A percentile compares a stretch with the other conserved stretches of the same genome.
Conservation (phyloP, 2,113 vertebrate genomes). For the Pipra filicauda region DNA sequence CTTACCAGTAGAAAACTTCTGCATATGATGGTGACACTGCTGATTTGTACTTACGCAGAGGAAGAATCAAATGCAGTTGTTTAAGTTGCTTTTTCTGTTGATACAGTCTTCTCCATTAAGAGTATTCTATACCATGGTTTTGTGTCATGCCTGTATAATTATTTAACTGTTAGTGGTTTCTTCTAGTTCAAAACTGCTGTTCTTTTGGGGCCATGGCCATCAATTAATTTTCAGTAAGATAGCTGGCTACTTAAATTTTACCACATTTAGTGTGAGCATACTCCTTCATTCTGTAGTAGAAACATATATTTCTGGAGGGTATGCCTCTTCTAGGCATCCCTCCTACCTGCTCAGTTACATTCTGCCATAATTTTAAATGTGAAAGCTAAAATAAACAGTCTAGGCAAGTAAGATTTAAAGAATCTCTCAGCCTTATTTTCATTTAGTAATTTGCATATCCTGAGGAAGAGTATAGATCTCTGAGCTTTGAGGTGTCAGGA, state of each 20-base stretch:
- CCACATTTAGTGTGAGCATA: background rate
- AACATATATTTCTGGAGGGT: background rate
- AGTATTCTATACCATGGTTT: background rate
- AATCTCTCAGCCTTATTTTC: background rate
- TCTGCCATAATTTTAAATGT: background rate
- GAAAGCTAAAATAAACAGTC: background rate
- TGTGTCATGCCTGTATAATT: background rate
- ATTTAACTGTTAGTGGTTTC: background rate
- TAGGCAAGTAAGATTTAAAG: background rate
- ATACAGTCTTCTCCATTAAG: background rate
- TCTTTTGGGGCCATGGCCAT: background rate
- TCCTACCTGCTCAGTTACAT: background rate
- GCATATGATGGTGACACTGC: background rate
- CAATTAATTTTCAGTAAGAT: background rate
- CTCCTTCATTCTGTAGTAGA: background rate
- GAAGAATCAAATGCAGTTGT: background rate
- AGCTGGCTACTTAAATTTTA: background rate
- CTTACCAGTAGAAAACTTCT: background rate
- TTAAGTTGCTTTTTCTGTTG: background rate
- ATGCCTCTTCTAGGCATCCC: background rate
- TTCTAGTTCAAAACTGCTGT: background rate
- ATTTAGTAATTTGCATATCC: background rate
- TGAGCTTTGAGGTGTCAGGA: background rate
- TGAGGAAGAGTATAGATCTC: background rate
- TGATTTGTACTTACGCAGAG: background rate